Base-by-base conservation (phyloP, 2,888 invertebrate species). In the Eremobia ochroleuca region DNA sequence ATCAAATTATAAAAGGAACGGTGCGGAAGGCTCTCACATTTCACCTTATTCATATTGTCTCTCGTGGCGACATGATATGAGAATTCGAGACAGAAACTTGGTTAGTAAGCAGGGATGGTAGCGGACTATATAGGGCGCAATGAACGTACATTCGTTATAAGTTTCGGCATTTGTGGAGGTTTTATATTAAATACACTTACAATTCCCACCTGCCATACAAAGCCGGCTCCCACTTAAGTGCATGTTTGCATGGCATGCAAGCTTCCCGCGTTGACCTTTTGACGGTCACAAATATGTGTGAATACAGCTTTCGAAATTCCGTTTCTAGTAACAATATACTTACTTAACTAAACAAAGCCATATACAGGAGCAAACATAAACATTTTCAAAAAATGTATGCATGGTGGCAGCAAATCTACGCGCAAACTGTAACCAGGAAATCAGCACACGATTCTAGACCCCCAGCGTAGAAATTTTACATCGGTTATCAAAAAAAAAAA, bases 251-350 rank as follows among this genome's bases (percentile, higher is more conserved):
- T 74, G 13, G 11, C 55, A 74, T 43, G 28, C 64, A 28, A 79
- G 15, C 59, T 34, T 76, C 76, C 55, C 43, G n/a, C 18, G 3
- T 34, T 81, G 40, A 72, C 83, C 83, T 81, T 82, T 70, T 62
- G 40, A 67, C 58, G 15, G 52, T 37, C 82, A 71, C 77, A 77
- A 71, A 52, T 40, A 25, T 13, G 21, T 34, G 49, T 58, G 21
- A 77, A 37, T 43, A 31, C 40, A 71, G 28, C 83, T 81, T 82
- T 81, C 67, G 52, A 71, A 71, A 72, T 52, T 49, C 67, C 21
- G 11, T 61, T 31, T 21, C 34, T 67, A 9, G 21, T 37, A 62
- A 43, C 21, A 49, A 75, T 69, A 18, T 46, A 65, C 2, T 2
- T 46, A 65, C 2, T 2, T 49, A 55, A 43, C 31, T 52, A 34